Evolutionary conservation across 2,888 invertebrate genomes (phyloP), one percentile per base, ranked within the genome.

Genomic region (Hipparchia sbordonii): DNA sequence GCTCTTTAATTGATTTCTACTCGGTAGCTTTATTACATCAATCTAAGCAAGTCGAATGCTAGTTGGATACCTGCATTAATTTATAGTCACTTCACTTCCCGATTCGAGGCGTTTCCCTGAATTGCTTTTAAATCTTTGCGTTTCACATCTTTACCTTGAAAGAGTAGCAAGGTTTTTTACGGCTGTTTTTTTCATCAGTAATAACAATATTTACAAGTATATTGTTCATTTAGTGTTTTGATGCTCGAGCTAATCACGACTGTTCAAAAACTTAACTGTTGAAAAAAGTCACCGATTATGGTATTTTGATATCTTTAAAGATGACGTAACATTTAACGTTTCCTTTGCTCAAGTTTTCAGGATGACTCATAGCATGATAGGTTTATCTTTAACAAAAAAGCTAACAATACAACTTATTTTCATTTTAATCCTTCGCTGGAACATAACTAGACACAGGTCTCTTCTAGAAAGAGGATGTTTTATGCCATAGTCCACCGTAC

Each of bases 61-160:
- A 86, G 80, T 81, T 82, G 83, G 67, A 83, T 84, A 52, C 6
- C 23, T 45, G 82, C 82, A 83, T 84, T 86, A 87, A 83, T 85
- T 87, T 85, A 80, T 79, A 80, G 79, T 77, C 77, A 88, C 87
- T 92, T 92, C 91, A 88, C 87, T 92, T 92, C 91, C 91, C 90
- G 84, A 79, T 89, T 87, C 84, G 82, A 82, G 83, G 84, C 82
- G 88, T 90, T 91, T 90, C 89, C 89, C 91, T 90, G 85, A 89
- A 86, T 87, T 12, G 84, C 86, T 87, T 86, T 85, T 85, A 85
- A 87, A 81, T 82, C 81, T 87, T 89, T 87, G 89, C 89, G 89
- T 84, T 85, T 84, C 85, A 87, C 90, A 83, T 90, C 89, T 88
- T 92, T 85, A 91, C 92, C 92, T 92, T 92, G 92, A 88, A 82